Base-by-base conservation (phyloP, 2,797 vertebrate genomes). In the Macropus fuliginosus region DNA sequence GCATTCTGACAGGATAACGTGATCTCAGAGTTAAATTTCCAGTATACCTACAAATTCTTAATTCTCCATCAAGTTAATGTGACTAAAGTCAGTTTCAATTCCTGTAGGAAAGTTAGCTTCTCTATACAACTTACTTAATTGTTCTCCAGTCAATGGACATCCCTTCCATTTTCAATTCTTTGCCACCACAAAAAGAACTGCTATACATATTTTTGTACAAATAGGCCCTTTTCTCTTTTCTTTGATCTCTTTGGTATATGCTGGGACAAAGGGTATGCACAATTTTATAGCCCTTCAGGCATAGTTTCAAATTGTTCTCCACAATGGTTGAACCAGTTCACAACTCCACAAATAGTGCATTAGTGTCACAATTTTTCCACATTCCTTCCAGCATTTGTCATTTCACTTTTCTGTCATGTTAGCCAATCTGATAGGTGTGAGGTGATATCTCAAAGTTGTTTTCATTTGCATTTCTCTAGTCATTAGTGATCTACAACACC, bases 1-100 rank as follows among this genome's bases (percentile, higher is more conserved):
- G 40, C 94, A 11, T 57, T 95, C 59, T 66, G 93, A 81, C 74
- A 31, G 52, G 6, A 50, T 95, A n/a, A 96, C 50, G 66, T 18
- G 59, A 93, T 94, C 91, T 57, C n/a, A 92, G 28, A 94, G 56
- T 81, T 46, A 81, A 74, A 74, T 46, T 81, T 46, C n/a, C 8
- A n/a, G 46, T 9, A 46, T 81, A 81, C 6, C 66, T 24, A 46
- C n/a, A 81, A 81, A 81, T 46, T 81, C 74, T 81, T 46, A 81
- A 81, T 81, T 81, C n/a, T 46, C n/a, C 6, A 40, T 40, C 40
- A 46, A 6, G 6, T 8, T 81, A 81, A 46, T 46, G 21, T 46
- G 74, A 81, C 21, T 46, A 3, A 81, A 9, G 40, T 46, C 18
- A 81, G 31, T 24, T 81, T 81, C 74, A 81, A 21, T 46, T 24